Percentiles rank a stretch among this genome's conserved stretches.
These are phyloP conservation scores for Andrena dorsata DNA, from an alignment of 2,888 invertebrate genomes.

Conservation along the genomic window DNA sequence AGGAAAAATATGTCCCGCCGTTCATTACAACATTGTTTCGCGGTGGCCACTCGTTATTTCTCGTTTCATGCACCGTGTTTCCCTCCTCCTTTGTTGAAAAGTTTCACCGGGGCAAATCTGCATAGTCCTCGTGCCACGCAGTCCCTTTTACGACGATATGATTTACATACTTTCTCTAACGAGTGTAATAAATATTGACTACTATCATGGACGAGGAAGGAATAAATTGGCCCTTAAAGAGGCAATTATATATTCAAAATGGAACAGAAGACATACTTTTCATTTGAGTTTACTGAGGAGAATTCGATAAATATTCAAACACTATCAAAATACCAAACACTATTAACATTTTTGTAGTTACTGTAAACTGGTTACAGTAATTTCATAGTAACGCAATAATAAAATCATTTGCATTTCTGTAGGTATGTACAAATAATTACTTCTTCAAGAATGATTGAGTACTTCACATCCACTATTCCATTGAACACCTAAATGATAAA, in stretches of 20 bases:
- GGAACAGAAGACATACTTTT: too few species aligned
- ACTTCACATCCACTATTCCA: too few species aligned
- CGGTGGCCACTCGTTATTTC: slow-evolving; percentile 7
- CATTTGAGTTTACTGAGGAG: too few species aligned
- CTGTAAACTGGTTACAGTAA: too few species aligned
- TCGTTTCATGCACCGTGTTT: slow-evolving; percentile 12
- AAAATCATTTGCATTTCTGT: too few species aligned
- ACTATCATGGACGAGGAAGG: neutral
- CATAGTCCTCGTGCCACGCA: slow-evolving; percentile 15
- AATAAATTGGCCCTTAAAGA: neutral
- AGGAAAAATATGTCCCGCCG: neutral
- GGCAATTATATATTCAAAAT: neutral
- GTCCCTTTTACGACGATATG: slow-evolving; percentile 24
- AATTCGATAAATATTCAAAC: too few species aligned
- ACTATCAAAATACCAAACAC: too few species aligned
- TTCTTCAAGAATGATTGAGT: too few species aligned
- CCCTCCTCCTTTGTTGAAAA: slow-evolving; percentile 7
- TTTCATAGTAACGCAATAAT: too few species aligned
- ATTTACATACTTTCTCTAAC: slow-evolving; percentile 44
- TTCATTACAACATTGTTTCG: slow-evolving; percentile 21
- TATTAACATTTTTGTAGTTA: too few species aligned
- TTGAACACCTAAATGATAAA: too few species aligned
- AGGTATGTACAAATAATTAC: too few species aligned
- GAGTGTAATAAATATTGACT: slow-evolving; percentile 19
- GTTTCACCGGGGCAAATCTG: neutral